phyloP scores from a whole-genome alignment of 1,140 invertebrate species.

The Lasaia peninsularis region DNA sequence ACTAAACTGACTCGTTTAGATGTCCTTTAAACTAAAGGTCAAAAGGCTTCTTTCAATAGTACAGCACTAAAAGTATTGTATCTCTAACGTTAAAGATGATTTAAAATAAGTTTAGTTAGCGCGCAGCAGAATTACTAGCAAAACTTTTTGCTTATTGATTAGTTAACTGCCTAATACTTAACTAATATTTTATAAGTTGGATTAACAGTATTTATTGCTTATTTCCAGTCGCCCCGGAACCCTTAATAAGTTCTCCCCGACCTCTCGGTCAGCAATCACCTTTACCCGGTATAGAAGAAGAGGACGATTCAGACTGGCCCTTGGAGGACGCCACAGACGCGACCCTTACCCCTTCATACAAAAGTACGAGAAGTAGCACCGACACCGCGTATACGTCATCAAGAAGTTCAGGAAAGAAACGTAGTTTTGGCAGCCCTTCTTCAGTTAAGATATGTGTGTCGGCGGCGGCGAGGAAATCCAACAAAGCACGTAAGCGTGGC shows the following conservation, averaged over 20 bases:
- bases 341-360: slow-evolving; percentile 72
- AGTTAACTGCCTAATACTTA: too few relatives aligned
- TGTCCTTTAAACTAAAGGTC: too few relatives aligned
- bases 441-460: slow-evolving; percentile 72
- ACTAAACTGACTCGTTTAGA: too few relatives aligned
- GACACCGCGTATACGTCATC: slow-evolving; percentile 69
- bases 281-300: slow-evolving; percentile 79
- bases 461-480: slow-evolving; percentile 65
- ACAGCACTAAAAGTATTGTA: too few relatives aligned
- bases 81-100: too few relatives aligned
- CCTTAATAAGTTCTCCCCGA: slow-evolving; percentile 68
- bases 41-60: too few relatives aligned
- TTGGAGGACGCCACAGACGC: slow-evolving; percentile 71
- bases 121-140: too few relatives aligned
- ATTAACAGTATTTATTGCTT: slow-evolving; percentile 14
- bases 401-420: slow-evolving; percentile 64
- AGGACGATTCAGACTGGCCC: slow-evolving; percentile 78
- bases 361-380: slow-evolving; percentile 71
- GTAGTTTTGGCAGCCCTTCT: slow-evolving; percentile 63
- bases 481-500: slow-evolving; percentile 67
- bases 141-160: too few relatives aligned
- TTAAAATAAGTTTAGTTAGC: too few relatives aligned
- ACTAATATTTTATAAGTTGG: too few relatives aligned
- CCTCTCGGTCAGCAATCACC: slow-evolving; percentile 77
- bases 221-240: slow-evolving; percentile 65